Evolutionary conservation across 2,888 invertebrate genomes (phyloP).

Genomic region (Caenorhabditis sp.): DNA sequence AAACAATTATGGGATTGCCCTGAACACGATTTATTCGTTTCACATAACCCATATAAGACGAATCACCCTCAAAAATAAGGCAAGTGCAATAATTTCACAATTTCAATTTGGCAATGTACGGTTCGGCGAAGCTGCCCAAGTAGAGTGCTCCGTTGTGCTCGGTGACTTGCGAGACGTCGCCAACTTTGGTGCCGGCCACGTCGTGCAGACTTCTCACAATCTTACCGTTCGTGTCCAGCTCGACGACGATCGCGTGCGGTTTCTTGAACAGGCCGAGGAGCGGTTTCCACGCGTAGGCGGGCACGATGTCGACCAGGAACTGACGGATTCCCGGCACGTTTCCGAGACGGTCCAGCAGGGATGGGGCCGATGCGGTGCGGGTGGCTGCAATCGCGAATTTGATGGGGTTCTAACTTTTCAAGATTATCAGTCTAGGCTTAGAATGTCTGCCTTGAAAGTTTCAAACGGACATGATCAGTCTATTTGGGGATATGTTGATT

Average conservation of each 20-base stretch:
- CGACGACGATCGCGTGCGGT: conserved; percentile 70
- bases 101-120: conserved; percentile 69
- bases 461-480: too few species aligned
- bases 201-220: conserved; percentile 74
- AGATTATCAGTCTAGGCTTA: too few species aligned
- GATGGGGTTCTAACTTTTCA: too few species aligned
- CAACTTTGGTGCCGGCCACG: conserved; percentile 64
- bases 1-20: too few species aligned
- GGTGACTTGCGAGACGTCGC: conserved; percentile 73
- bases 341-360: conserved; percentile 63
- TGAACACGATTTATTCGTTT: too few species aligned
- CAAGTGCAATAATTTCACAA: too few species aligned
- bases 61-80: too few species aligned
- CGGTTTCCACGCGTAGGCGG: conserved; percentile 53
- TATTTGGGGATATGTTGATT: too few species aligned
- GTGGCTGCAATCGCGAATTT: conserved; percentile 31
- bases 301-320: conserved; percentile 56
- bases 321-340: conserved; percentile 64
- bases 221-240: conserved; percentile 68
- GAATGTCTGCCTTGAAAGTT: too few species aligned
- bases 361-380: conserved; percentile 32
- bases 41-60: too few species aligned
- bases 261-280: conserved; percentile 63
- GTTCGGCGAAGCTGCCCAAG: conserved; percentile 72
- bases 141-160: conserved; percentile 66